Conservation (phyloP, 1,140 invertebrate species). For the Linepithema humile region DNA sequence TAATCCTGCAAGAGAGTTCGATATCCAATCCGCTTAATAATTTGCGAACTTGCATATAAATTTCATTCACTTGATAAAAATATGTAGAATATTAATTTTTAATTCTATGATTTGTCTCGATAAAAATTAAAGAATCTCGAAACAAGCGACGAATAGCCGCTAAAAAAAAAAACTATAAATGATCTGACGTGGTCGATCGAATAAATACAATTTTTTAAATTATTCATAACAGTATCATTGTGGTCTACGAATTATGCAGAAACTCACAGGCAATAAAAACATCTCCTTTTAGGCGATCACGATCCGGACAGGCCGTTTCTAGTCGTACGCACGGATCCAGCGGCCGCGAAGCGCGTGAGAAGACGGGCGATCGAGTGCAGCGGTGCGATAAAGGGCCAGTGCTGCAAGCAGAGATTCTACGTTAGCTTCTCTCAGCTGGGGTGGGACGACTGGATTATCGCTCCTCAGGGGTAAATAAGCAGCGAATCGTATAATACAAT, state of each 20-base stretch:
- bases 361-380: slow-evolving; percentile 93
- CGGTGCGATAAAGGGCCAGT: slow-evolving; percentile 90
- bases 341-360: slow-evolving; percentile 88
- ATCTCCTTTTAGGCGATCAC: slow-evolving; percentile 73
- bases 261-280: not conserved
- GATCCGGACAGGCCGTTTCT: slow-evolving; percentile 92
- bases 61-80: not conserved
- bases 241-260: no score
- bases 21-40: no score
- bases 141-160: not conserved
- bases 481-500: not conserved
- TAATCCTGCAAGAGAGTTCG: slow-evolving; percentile 61
- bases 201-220: not conserved
- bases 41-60: not conserved
- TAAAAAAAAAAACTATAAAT: not conserved
- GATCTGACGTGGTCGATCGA: not conserved
- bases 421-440: slow-evolving; percentile 95
- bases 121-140: not conserved
- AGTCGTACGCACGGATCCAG: slow-evolving; percentile 91
- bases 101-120: not conserved
- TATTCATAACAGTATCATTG: not conserved
- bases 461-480: slow-evolving; percentile 87
- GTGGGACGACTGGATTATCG: slow-evolving; percentile 98
- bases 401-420: slow-evolving; percentile 96
- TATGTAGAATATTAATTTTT: not conserved